Base-by-base conservation (phyloP, 2,113 vertebrate species). In the Jaculus jaculus region DNA sequence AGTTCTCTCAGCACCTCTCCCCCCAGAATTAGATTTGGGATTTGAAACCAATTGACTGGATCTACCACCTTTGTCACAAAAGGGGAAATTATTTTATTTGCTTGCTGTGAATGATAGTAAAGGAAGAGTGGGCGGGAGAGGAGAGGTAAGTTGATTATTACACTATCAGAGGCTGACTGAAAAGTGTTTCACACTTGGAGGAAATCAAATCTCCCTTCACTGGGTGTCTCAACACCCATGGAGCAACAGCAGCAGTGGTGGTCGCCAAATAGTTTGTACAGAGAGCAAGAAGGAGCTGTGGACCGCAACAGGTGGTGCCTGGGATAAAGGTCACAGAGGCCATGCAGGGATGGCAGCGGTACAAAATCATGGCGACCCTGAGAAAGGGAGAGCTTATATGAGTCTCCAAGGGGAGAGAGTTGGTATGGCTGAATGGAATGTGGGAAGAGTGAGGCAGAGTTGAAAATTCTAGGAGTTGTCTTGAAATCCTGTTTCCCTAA, bases 241-340 rank as follows among this genome's bases (percentile, higher is more conserved):
- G 20, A 23, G 15, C 32, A 16, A 34, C 21, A 21, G 23, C 28
- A 20, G 58, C 34, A 4, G 3, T 6, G 63, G 9, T 5, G 11
- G 71, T 71, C 39, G 0, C 1, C 2, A 23, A 24, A 2, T 0
- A 1, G 7, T 73, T 34, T 42, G 24, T 32, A 47, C 1, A 11
- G 39, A 11, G 39, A 78, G 69, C 26, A 92, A 15, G 17, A 11
- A 6, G 16, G 26, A 26, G 21, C 37, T 13, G 11, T 0, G 5
- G 51, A n/a, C 3, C 3, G 68, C 2, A 23, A 28, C 51, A 0
- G 30, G 42, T 8, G 4, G 17, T 2, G 18, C 32, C 7, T 10
- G 32, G 15, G 28, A 18, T 2, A 1, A 54, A 81, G 16, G 47
- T 68, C 26, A 5, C 47, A 20, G 88, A 28, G 28, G 7, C 42